Base-by-base conservation (phyloP, 2,113 vertebrate genomes). In the Amazona guildingii region DNA sequence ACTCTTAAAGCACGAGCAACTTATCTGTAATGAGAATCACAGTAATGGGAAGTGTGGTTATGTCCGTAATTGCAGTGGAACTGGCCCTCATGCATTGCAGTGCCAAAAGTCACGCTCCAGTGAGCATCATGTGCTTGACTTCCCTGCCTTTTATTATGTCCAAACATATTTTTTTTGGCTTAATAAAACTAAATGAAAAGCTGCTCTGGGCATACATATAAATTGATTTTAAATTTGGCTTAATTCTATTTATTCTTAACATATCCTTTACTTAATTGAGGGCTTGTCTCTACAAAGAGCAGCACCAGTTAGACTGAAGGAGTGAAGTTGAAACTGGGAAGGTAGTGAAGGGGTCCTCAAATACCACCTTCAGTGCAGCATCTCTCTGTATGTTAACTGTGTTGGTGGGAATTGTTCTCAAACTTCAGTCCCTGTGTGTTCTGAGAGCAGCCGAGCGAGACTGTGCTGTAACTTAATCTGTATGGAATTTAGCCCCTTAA, bases 141-240 rank as follows among this genome's bases (percentile, higher is more conserved):
- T 74, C 85, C 64, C 83, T 83, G 79, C 48, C 19, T 70, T 92
- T 95, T 90, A 74, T 75, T 73, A 72, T 14, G 44, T 61, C 82
- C 81, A 91, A 81, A 77, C 39, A 80, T 73, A 37, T 79, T 48
- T 59, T 29, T 49, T 62, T 64, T 62, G 23, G 51, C 83, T 84
- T 91, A 91, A 91, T 92, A 84, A 88, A 88, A 54, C 73, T 46
- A 44, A 33, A 63, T 83, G 46, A 82, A 92, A 90, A 95, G 51
- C 70, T 85, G 61, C 51, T 78, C 66, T 80, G 73, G 89, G 75
- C 83, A 55, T 37, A 64, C 57, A 59, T 52, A 81, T 63, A 54
- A 83, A 44, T 39, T 44, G 33, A 57, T 90, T 92, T 92, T 43
- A 80, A 92, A 86, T 74, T 80, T 92, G 76, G 37, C 59, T 90